Evolutionary conservation across 2,888 invertebrate species (phyloP).

Genomic region (Xestia sexstrigata): DNA sequence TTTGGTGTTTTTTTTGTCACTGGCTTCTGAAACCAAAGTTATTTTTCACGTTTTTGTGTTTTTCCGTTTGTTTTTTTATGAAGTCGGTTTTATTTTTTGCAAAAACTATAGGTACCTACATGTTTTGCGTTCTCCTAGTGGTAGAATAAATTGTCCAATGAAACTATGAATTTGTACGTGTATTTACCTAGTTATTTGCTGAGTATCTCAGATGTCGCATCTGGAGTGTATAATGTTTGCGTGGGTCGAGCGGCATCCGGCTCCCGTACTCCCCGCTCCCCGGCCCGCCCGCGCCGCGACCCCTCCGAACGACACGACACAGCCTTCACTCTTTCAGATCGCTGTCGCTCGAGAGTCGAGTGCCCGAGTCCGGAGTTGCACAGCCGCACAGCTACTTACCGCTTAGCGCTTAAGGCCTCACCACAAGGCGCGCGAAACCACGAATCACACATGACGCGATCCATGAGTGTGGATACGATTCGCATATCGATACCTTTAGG

Average conservation of each 20-base stretch:
- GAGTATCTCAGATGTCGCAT: constrained; percentile 34
- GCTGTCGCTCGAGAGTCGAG: constrained; percentile 22
- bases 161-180: not conserved
- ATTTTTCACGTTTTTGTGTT: too few relatives aligned
- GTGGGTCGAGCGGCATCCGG: constrained; percentile 40
- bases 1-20: too few relatives aligned
- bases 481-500: too few relatives aligned
- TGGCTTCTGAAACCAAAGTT: too few relatives aligned
- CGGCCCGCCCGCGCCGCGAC: not conserved
- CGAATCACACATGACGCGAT: too few relatives aligned
- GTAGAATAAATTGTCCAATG: not conserved
- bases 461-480: too few relatives aligned
- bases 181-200: not conserved
- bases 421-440: too few relatives aligned
- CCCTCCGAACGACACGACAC: constrained; percentile 24
- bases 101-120: too few relatives aligned
- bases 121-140: not conserved
- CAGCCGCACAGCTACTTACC: constrained; percentile 20
- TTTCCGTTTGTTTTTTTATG: too few relatives aligned
- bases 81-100: too few relatives aligned
- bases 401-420: too few relatives aligned
- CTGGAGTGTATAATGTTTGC: constrained; percentile 42
- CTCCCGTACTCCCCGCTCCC: constrained; percentile 5
- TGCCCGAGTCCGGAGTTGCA: not conserved
- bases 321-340: constrained; percentile 45